Base-by-base conservation (phyloP, 53 echinoderm and acorn worm genomes). In the Luidia sarsii region DNA sequence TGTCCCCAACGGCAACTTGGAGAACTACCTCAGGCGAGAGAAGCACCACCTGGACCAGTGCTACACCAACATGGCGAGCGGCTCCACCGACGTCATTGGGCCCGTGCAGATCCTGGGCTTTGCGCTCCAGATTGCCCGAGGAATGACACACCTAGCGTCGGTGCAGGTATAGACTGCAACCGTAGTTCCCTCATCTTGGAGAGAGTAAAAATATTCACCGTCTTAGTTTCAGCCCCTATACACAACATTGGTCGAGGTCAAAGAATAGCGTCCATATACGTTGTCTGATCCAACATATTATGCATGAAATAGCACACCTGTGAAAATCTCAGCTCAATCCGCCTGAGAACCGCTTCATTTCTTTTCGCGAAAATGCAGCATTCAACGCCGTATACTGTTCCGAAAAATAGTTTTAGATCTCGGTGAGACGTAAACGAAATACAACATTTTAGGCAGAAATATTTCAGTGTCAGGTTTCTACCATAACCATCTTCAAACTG, bases 111-210 rank as follows among this genome's bases (percentile, higher is more conserved):
- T 91, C 18, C 74, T 91, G 3, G 70, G 33, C 22, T 91, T 88
- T 81, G 88, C 84, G 39, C 70, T 80, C 21, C 87, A 91, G 20
- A 91, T 91, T 31, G 80, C 73, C 0, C 80, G 83, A 27, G 91
- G 91, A 2, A 91, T 91, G 91, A 88, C 87, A 65, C 88, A 83
- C 45, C 65, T 91, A 1, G 80, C 70, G 2, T 87, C 91, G 9
- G 84, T 71, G 37, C 33, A 56, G 84, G 91, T 91, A 57, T 6
- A 11, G 5, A 9, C 10, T 18, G 5, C 55, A 14, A 9, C 20
- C 19, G 10, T 54, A 20, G 20, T 14, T 9, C 20, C 5, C 19
- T 6, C 10, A 6, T 20, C 19, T 9, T n/a, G n/a, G n/a, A n/a
- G 55, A 46, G 8, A 46, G 8, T 8, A 15, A 46, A 46, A 8